Percentiles rank a stretch among this genome's conserved stretches.
phyloP scores from a whole-genome alignment of 2,113 vertebrate species.

The Noturus placidus region DNA sequence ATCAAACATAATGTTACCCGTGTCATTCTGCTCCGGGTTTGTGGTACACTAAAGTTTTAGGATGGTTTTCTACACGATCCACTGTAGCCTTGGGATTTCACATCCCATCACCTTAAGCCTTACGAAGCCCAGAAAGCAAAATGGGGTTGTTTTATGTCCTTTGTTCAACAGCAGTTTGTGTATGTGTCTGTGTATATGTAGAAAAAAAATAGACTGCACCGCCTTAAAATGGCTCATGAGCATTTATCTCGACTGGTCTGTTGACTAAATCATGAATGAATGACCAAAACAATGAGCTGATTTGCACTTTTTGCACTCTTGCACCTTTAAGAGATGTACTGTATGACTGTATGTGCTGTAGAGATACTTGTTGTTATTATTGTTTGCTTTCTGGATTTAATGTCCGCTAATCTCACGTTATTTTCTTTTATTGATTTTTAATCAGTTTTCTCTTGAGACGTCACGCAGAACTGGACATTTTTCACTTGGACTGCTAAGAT shows the following conservation, averaged over 20 bases:
- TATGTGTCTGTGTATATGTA: not conserved
- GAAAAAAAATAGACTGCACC: not conserved
- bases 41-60: not conserved
- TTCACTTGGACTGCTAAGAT: not conserved
- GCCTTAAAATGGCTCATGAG: not conserved
- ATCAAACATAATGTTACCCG: not conserved
- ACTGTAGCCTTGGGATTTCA: not conserved
- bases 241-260: not conserved
- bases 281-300: not conserved
- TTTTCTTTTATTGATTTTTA: not conserved
- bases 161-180: not conserved
- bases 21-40: not conserved
- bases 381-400: not conserved
- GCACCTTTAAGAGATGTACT: slow-evolving; percentile 1
- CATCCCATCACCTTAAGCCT: not conserved
- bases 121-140: not conserved
- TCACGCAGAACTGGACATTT: not conserved
- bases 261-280: not conserved
- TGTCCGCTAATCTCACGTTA: not conserved
- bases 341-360: not conserved
- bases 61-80: not conserved
- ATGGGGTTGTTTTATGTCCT: not conserved
- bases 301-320: slow-evolving; percentile 7
- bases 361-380: not conserved
- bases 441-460: not conserved